Evolutionary conservation across 2,888 invertebrate species (phyloP).

Genomic region (Ophion obscuratus): DNA sequence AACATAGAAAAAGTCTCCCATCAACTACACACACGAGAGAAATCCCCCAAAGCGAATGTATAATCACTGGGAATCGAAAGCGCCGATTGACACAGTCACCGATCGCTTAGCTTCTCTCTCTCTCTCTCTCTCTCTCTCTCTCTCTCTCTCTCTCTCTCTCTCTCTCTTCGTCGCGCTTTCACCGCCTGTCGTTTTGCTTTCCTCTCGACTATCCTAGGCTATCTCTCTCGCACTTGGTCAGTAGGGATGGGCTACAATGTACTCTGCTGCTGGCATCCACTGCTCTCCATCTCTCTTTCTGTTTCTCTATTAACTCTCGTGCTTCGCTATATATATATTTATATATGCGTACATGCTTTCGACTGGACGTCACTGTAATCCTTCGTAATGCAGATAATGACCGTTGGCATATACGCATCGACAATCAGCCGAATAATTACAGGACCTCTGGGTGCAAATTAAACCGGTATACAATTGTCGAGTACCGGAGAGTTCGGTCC

Average conservation of each 20-base stretch:
- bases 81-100: conserved; percentile 68
- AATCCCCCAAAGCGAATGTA: conserved; percentile 77
- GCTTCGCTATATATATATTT: conserved; percentile 42
- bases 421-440: conserved; percentile 79
- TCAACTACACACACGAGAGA: conserved; percentile 66
- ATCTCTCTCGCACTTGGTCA: background rate
- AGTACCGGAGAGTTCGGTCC: conserved; percentile 36
- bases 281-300: conserved; percentile 12
- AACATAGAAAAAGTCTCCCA: conserved; percentile 68
- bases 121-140: conserved; percentile 24
- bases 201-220: background rate
- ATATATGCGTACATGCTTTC: conserved; percentile 53
- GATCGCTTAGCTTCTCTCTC: conserved; percentile 13
- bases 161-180: background rate
- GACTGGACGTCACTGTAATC: conserved; percentile 77
- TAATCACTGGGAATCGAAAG: conserved; percentile 70
- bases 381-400: conserved; percentile 79
- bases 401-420: conserved; percentile 74
- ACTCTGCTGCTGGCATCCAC: conserved; percentile 15
- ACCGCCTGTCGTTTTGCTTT: background rate
- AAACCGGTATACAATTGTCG: conserved; percentile 74
- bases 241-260: conserved; percentile 2
- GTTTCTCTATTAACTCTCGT: conserved; percentile 41
- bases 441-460: conserved; percentile 76
- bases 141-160: conserved; percentile 10